Evolutionary conservation across 2,113 vertebrate species (phyloP), one percentile per base, ranked within the genome.

Genomic region (Oryzias melastigma): DNA sequence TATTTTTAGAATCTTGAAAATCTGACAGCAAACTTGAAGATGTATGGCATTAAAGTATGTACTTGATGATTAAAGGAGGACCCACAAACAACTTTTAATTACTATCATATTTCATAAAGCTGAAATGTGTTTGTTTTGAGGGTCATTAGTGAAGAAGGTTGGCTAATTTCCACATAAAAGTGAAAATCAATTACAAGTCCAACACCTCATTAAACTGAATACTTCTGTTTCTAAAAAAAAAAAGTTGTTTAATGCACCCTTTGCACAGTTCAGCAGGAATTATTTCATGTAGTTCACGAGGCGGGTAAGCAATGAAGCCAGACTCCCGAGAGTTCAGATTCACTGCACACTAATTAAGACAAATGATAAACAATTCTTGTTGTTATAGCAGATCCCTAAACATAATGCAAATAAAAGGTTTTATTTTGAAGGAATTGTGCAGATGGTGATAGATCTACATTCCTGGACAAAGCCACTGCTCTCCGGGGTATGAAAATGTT

Each of bases 151-250:
- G 88, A 85, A 86, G 78, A 82, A 65, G 45, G 58, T 47, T 67
- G 25, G 52, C 78, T 86, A 45, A 90, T 91, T 90, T 89, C 52
- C 88, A 88, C 73, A 86, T 90, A 63, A 88, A 89, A 90, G 87
- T 77, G 60, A 54, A 73, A 79, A 75, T 77, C 47, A 60, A 56
- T 41, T 68, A 41, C 48, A 64, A 53, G 50, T 68, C 48, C 48
- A 66, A 40, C 45, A 57, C 75, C 74, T 86, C 84, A 89, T 91
- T 88, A 89, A 78, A 62, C 49, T 74, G 69, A 78, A 78, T 50
- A 59, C 64, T 69, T 80, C 47, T 72, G 35, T 66, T 71, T 69
- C 18, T 62, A 62, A 77, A 69, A 65, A 77, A 69, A 65, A 22
- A 76, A 75, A 62, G 54, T 54, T 51, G 24, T 16, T 58, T 69